These are phyloP conservation scores for Octodonta nipae DNA, from an alignment of 2,888 invertebrate genomes.

Conservation along the genomic window DNA sequence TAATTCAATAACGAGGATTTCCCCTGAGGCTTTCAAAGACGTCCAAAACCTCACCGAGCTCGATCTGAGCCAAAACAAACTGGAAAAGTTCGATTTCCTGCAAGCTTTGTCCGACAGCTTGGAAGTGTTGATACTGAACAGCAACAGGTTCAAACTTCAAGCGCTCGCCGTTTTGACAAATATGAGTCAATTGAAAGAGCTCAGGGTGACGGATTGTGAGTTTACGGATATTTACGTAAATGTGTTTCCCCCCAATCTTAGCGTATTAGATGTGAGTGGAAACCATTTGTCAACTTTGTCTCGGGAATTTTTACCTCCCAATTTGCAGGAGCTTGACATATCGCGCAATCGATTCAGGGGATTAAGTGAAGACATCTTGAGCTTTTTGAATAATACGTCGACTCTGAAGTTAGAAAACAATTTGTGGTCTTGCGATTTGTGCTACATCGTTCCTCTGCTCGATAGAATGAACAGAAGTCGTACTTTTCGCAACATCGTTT, in stretches of 20 bases:
- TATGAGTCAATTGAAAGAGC: conserved; percentile 41
- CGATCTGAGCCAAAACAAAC: conserved; percentile 60
- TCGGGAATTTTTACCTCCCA: conserved; percentile 41
- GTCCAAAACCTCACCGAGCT: conserved; percentile 52
- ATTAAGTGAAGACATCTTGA: conserved; percentile 41
- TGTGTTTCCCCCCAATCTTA: conserved; percentile 44
- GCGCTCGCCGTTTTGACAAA: conserved; percentile 41
- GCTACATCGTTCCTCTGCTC: conserved; percentile 48
- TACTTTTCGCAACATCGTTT: conserved; percentile 41
- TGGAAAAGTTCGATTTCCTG: conserved; percentile 19
- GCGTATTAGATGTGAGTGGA: conserved; percentile 53
- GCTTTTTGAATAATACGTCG: conserved; percentile 22
- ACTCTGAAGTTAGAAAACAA: conserved; percentile 42
- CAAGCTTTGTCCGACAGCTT: conserved; percentile 43
- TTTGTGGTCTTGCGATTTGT: conserved; percentile 57
- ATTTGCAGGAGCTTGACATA: conserved; percentile 52
- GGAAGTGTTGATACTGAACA: conserved; percentile 51
- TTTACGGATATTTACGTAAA: conserved; percentile 42
- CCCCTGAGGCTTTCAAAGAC: conserved; percentile 57
- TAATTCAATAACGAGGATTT: conserved; percentile 59
- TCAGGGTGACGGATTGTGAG: conserved; percentile 47
- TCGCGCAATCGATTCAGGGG: conserved; percentile 58
- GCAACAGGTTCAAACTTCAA: conserved; percentile 46
- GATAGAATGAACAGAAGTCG: conserved; percentile 42
- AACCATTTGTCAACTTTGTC: conserved; percentile 49